Evolutionary conservation across 1,140 invertebrate species (phyloP).

Genomic region (Harlomillsia oculata): DNA sequence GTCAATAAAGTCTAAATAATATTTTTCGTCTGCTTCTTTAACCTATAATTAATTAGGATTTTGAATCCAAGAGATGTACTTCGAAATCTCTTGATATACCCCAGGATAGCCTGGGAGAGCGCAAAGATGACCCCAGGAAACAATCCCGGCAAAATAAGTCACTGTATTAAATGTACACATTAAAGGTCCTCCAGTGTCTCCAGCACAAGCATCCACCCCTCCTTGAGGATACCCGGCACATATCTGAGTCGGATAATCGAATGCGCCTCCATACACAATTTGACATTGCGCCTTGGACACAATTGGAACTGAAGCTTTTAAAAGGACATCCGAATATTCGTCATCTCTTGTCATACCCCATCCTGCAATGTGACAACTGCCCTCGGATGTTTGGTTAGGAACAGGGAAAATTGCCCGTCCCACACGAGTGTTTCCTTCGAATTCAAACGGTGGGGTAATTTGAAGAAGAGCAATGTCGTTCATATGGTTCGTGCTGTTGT

Average conservation of each 20-base stretch:
- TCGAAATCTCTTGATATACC: not conserved
- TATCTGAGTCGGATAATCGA: not conserved
- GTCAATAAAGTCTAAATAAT: not conserved
- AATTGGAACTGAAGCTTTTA: not conserved
- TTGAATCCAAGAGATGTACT: slow-evolving; percentile 4
- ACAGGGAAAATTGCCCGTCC: not conserved
- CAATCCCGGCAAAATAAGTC: not conserved
- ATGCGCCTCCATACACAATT: not conserved
- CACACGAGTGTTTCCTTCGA: not conserved
- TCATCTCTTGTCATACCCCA: not conserved
- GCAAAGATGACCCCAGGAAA: not conserved
- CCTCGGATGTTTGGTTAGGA: not conserved
- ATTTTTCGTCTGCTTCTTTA: not conserved
- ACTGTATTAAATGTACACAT: not conserved
- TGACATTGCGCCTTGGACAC: not conserved
- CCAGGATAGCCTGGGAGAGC: not conserved
- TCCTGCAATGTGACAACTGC: not conserved
- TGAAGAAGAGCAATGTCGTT: slow-evolving; percentile 1
- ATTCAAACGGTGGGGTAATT: not conserved
- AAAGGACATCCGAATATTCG: not conserved
- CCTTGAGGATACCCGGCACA: slow-evolving; percentile 1
- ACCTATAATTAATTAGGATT: no score
- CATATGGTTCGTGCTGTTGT: not conserved
- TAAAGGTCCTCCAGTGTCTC: not conserved
- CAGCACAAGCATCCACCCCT: not conserved